Evolutionary conservation across 2,797 vertebrate genomes (phyloP).

Genomic region (Sciurus vulgaris): DNA sequence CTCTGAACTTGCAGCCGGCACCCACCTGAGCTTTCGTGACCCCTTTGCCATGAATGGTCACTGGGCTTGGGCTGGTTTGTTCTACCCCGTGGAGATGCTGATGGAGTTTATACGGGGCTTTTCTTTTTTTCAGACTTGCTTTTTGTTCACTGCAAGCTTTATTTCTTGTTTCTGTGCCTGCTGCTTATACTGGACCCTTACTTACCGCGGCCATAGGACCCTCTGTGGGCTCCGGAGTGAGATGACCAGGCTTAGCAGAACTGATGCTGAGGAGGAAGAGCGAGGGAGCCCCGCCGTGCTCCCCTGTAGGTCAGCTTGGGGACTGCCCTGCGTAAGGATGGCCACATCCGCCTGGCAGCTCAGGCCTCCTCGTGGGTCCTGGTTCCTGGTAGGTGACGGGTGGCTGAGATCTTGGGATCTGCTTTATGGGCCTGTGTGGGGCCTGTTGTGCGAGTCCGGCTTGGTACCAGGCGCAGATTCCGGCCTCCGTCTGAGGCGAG

Average conservation of each 20-base stretch:
- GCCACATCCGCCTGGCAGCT: not conserved
- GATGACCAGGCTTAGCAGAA: not conserved
- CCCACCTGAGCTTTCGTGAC: not conserved
- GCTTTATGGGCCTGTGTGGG: rapidly evolving
- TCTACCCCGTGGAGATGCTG: not conserved
- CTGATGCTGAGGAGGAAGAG: not conserved
- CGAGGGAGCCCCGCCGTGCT: not conserved
- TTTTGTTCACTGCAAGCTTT: not conserved
- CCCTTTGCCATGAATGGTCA: not conserved
- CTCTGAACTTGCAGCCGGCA: not conserved
- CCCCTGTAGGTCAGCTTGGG: not conserved
- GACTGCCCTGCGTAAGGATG: not conserved
- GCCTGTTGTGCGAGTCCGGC: not conserved
- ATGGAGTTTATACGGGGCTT: not conserved
- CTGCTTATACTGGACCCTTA: not conserved
- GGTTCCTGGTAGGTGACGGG: too few relatives aligned
- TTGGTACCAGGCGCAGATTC: not conserved
- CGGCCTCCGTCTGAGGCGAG: not conserved
- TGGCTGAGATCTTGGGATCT: not conserved
- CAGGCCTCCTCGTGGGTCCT: not conserved
- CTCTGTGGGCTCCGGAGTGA: not conserved
- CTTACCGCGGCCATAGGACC: not conserved
- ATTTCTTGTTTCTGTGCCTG: not conserved
- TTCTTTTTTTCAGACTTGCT: not conserved
- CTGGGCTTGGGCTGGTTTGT: not conserved